Base-by-base conservation (phyloP, 1,140 invertebrate species). In the Wiebesia pumilae region DNA sequence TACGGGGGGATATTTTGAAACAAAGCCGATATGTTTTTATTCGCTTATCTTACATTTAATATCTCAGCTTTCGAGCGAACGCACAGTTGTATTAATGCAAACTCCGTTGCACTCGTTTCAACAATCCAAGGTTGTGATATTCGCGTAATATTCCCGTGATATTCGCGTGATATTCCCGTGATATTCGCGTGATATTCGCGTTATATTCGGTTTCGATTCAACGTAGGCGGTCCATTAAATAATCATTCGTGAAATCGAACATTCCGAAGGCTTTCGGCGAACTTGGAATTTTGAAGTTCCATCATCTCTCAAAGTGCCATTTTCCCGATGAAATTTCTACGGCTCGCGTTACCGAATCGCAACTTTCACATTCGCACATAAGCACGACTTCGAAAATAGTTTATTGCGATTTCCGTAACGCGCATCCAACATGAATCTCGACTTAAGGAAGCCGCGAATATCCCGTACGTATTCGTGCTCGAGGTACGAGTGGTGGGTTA, bases 331-430 rank as follows among this genome's bases (percentile, higher is more conserved):
- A 69, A 35, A 69, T 69, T 35, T 69, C 16, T 3, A 35, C 30
- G 67, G 0, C 9, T 30, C 33, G 65, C 65, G 67, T 62, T 27
- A 27, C 21, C 1, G 58, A 27, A 1, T 27, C 24, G 10, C 7
- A 54, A 54, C 51, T 62, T 62, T 62, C 24, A 27, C 24, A 27
- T 62, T 47, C n/a, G 12, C 2, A 24, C 24, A 62, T 33, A 35
- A 54, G 30, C 33, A 38, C 30, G 47, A 24, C 51, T 62, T 80
- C n/a, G 27, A 81, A 81, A 81, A 67, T 80, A 80, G 33, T 67
- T 67, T 43, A 27, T 81, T 54, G 10, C 35, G 58, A 43, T 81
- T 67, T 80, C 58, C 10, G 3, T 54, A 16, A 38, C 30, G 21
- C 30, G 69, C 69, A 38, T 14, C 6, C 12, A 71, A 24, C 69